phyloP scores from a whole-genome alignment of 2,888 invertebrate species.

The Brachypalpus laphriformis region DNA sequence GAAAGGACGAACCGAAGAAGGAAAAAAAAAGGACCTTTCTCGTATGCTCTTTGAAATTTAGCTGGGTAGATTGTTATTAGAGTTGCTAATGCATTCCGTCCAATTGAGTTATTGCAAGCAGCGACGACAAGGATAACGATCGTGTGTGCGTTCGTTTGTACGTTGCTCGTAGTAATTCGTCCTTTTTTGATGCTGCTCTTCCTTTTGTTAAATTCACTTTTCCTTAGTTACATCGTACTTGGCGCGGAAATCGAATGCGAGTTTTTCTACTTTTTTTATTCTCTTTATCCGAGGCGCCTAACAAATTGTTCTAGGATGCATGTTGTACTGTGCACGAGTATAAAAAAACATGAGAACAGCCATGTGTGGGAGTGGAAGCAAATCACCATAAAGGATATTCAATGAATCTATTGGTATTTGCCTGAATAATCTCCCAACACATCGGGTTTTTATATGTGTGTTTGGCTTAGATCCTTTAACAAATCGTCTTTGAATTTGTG shows the following conservation, averaged over 20 bases:
- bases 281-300: not conserved
- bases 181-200: not conserved
- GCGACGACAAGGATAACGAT: constrained; percentile 63
- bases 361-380: constrained; percentile 25
- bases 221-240: constrained; percentile 4
- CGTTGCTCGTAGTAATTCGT: not conserved
- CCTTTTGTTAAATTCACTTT: constrained; percentile 19
- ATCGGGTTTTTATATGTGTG: constrained; percentile 17
- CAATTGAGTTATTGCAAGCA: constrained; percentile 72
- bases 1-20: constrained; percentile 3
- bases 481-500: constrained; percentile 45
- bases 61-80: constrained; percentile 63
- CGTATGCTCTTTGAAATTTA: constrained; percentile 71
- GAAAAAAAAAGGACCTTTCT: constrained; percentile 17
- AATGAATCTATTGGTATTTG: constrained; percentile 58
- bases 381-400: constrained; percentile 65
- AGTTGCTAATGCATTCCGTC: constrained; percentile 74
- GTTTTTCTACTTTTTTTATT: constrained; percentile 15
- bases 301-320: constrained; percentile 31
- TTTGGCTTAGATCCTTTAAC: constrained; percentile 37
- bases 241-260: constrained; percentile 50
- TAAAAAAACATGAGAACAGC: not conserved
- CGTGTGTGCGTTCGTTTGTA: constrained; percentile 39
- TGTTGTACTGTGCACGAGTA: not conserved
- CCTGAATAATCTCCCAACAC: constrained; percentile 48